Evolutionary conservation across 2,888 invertebrate genomes (phyloP), one percentile per base, ranked within the genome.

Genomic region (Eudemis profundana): DNA sequence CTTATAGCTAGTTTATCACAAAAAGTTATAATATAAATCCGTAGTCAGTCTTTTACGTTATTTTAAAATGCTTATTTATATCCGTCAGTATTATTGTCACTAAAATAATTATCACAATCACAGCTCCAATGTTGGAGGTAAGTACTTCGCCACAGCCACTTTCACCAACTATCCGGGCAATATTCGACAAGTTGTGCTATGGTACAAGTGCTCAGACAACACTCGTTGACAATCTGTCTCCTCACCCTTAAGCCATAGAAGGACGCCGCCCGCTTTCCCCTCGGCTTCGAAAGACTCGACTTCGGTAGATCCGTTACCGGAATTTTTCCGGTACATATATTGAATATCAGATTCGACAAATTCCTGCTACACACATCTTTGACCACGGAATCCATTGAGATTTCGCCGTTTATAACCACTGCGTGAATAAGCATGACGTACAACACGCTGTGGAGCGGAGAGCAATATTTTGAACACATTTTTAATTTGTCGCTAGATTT

Each of bases 111-210:
- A 29, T 49, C 29, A 57, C 57, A 21, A 46, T 12, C 33, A 51
- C 33, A 49, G 7, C 27, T 4, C 14, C 27, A 56, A 19, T 27
- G 1, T 21, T 15, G 14, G 19, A 27, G 5, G 3, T 44, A 44
- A 56, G n/a, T 44, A n/a, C 17, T 38, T 49, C 12, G 23, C 29
- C 4, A 5, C 44, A 46, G 46, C 2, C 14, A 36, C 15, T 10
- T 74, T 88, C 86, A 89, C 87, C 87, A 89, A 62, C 79, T 81
- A 33, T 88, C 86, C 10, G 89, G 87, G 70, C 91, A 91, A 67
- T 89, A 90, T 44, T 86, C 78, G 14, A 89, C 70, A n/a, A 91
- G 71, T 68, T 89, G 81, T 2, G 84, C 76, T 12, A 90, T 74
- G 0, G 86, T 82, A 62, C 91, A 91, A 0, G 87, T 73, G 10